A percentile compares a stretch with the other conserved stretches of the same genome.
Conservation (phyloP, 1,140 invertebrate genomes). For the Piezodorus guildinii region DNA sequence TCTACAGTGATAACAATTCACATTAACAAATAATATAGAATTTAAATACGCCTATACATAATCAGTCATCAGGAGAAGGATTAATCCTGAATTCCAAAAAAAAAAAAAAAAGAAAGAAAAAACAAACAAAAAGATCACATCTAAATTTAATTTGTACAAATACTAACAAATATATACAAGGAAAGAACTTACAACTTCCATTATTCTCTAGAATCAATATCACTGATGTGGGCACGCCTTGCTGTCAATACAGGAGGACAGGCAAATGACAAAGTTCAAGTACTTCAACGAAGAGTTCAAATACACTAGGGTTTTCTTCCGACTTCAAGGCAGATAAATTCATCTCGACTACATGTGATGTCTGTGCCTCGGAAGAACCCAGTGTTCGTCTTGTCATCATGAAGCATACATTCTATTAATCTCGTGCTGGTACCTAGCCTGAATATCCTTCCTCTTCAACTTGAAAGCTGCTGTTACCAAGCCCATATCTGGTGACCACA, state of each 20-base stretch:
- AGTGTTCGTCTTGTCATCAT: conserved; percentile 42
- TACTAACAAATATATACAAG: too few species aligned
- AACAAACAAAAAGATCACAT: background rate
- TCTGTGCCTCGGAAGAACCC: conserved; percentile 10
- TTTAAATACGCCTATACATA: background rate
- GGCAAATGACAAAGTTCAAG: too few species aligned
- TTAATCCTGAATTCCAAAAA: background rate
- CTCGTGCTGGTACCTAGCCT: conserved; percentile 79
- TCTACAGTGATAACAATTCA: too few species aligned
- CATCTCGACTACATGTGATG: background rate
- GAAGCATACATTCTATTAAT: conserved; percentile 88
- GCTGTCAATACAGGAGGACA: too few species aligned
- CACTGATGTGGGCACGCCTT: too few species aligned
- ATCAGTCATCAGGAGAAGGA: background rate
- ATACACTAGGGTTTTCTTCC: too few species aligned
- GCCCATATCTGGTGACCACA: conserved; percentile 93
- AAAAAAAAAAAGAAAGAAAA: background rate
- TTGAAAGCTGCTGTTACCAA: conserved; percentile 97
- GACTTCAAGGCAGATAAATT: too few species aligned
- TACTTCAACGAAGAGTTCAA: too few species aligned
- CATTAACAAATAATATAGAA: too few species aligned
- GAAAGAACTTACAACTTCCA: too few species aligned
- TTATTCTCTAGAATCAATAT: too few species aligned
- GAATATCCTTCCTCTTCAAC: conserved; percentile 88
- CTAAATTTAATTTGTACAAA: too few species aligned